These are phyloP conservation scores for Neoarius graeffei DNA, from an alignment of 2,113 vertebrate species.

Conservation along the genomic window DNA sequence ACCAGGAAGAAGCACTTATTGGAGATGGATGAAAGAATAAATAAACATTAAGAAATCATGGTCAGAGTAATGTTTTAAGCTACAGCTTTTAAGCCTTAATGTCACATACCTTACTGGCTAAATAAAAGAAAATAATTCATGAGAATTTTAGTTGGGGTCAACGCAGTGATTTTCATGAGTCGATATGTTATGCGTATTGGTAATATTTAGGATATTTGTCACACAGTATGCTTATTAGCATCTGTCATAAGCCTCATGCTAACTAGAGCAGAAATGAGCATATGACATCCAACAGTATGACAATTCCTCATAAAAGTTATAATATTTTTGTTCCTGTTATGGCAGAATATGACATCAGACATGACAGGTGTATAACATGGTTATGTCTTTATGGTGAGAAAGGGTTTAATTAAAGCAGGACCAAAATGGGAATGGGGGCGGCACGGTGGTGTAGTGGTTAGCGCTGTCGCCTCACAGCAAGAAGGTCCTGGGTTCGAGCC, in stretches of 20 bases:
- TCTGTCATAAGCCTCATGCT: background rate
- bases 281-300: background rate
- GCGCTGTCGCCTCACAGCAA: no score
- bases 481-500: no score
- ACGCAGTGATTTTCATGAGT: background rate
- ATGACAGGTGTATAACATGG: background rate
- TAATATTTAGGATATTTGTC: background rate
- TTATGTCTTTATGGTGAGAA: background rate
- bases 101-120: background rate
- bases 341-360: background rate
- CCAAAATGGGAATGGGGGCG: constrained; percentile 3
- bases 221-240: background rate
- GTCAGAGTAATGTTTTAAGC: background rate
- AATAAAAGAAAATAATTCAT: background rate
- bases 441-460: no score
- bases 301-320: background rate
- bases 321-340: background rate
- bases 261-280: background rate
- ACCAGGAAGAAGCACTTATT: background rate
- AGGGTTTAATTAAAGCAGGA: background rate
- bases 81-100: background rate
- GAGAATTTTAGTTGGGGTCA: background rate
- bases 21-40: background rate
- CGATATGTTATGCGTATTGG: no score
- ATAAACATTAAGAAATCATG: background rate